Conservation (phyloP, 2,797 vertebrate species). For the Gambusia yucatana region DNA sequence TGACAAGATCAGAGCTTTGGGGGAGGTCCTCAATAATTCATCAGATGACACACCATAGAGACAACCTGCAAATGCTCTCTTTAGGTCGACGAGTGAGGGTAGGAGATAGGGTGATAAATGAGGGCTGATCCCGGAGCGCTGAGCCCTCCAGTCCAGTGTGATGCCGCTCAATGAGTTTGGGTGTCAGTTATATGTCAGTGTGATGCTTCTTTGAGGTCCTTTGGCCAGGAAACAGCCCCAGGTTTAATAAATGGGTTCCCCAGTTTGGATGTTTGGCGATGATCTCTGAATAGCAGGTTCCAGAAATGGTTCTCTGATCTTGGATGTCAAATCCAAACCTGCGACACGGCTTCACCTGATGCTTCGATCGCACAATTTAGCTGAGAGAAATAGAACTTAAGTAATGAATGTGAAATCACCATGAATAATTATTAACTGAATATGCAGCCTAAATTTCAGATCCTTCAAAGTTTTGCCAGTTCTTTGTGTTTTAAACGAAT, state of each 20-base stretch:
- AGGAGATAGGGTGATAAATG: conserved; percentile 44
- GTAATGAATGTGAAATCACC: background rate
- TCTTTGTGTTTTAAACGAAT: background rate
- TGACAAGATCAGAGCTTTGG: conserved; percentile 66
- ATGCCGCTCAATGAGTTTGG: conserved; percentile 21
- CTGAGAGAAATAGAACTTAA: background rate
- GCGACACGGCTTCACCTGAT: background rate
- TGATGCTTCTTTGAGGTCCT: conserved; percentile 38
- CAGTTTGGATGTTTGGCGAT: conserved; percentile 2
- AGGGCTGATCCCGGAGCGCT: conserved; percentile 31
- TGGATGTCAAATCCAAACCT: background rate
- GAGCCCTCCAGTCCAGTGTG: background rate
- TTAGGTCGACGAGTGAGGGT: conserved; percentile 33
- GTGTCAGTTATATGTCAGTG: conserved; percentile 39
- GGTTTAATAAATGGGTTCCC: conserved; percentile 1
- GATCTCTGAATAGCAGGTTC: background rate
- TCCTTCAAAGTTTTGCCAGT: background rate
- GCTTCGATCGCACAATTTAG: background rate
- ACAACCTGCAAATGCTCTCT: conserved; percentile 53
- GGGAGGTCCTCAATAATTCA: conserved; percentile 69
- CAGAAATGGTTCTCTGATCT: background rate
- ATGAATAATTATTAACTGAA: background rate
- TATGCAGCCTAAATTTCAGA: background rate
- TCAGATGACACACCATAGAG: conserved; percentile 39
- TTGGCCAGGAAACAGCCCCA: conserved; percentile 19